Conservation (phyloP, 1,140 invertebrate species). For the Formica selysi region DNA sequence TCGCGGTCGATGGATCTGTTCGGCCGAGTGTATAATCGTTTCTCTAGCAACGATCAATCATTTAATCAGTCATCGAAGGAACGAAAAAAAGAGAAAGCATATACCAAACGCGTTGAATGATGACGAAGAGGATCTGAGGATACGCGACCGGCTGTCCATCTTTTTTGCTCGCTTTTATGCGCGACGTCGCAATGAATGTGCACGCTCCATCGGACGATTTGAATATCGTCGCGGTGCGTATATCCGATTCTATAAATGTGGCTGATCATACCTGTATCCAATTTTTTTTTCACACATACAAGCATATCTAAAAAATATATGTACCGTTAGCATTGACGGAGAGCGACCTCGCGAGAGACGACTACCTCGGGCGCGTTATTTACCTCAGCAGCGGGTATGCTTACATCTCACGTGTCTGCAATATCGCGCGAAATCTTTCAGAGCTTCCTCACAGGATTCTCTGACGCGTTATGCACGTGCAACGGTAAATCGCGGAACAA, state of each 20-base stretch:
- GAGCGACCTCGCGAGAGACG: conserved; percentile 55
- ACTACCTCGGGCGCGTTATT: conserved; percentile 47
- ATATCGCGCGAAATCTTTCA: conserved; percentile 51
- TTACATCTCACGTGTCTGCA: conserved; percentile 47
- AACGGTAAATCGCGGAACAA: conserved; percentile 54
- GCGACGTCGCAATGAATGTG: conserved; percentile 14
- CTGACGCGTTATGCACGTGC: conserved; percentile 25
- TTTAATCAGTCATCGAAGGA: conserved; percentile 63
- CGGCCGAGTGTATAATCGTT: conserved; percentile 47
- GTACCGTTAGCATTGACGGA: conserved; percentile 64
- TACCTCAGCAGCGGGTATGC: conserved; percentile 44
- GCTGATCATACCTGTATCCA: conserved; percentile 13
- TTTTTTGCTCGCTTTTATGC: conserved; percentile 46
- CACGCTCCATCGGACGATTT: conserved; percentile 19
- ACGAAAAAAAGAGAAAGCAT: conserved; percentile 15
- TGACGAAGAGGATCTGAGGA: conserved; percentile 37
- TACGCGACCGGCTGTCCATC: not conserved
- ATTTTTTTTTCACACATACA: conserved; percentile 34
- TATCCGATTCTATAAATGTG: conserved; percentile 52
- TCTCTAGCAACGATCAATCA: conserved; percentile 63
- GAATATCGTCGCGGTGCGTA: conserved; percentile 41
- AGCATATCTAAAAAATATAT: conserved; percentile 43
- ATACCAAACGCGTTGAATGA: conserved; percentile 53
- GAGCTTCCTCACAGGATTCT: conserved; percentile 40
- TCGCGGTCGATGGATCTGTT: conserved; percentile 42